Evolutionary conservation across 2,888 invertebrate genomes (phyloP).

Genomic region (Dryobota labecula): DNA sequence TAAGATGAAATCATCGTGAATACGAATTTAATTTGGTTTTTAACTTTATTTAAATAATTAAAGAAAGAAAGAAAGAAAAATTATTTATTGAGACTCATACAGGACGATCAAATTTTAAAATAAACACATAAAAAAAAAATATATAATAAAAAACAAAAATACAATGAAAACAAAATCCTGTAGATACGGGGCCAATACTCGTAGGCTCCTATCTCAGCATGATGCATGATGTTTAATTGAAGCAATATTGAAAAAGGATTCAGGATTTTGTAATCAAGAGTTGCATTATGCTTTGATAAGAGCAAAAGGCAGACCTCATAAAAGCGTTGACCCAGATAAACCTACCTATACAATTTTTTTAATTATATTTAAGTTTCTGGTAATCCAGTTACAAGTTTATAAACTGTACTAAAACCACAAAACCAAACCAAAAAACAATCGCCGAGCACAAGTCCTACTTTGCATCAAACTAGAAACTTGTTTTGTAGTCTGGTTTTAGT

Average conservation of each 20-base stretch:
- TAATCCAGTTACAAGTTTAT: background rate
- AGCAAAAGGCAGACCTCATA: background rate
- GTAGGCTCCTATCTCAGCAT: too few species aligned
- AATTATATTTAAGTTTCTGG: background rate
- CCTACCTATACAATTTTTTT: too few species aligned
- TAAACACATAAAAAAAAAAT: too few species aligned
- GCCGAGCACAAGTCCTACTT: background rate
- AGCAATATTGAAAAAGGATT: too few species aligned
- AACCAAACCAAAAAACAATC: background rate
- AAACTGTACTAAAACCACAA: background rate
- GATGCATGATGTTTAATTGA: too few species aligned
- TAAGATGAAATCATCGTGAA: constrained; percentile 2
- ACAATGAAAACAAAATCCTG: too few species aligned
- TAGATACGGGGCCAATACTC: too few species aligned
- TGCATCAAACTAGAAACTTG: background rate
- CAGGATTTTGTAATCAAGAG: background rate
- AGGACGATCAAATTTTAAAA: too few species aligned
- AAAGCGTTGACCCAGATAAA: background rate
- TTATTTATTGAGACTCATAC: too few species aligned
- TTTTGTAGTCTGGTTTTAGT: background rate
- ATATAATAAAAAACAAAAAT: too few species aligned
- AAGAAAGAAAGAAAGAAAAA: too few species aligned
- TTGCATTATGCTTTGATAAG: too few species aligned
- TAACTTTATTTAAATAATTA: background rate
- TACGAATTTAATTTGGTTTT: background rate